Evolutionary conservation across 2,888 invertebrate genomes (phyloP).

Genomic region (Melanostoma scalare): DNA sequence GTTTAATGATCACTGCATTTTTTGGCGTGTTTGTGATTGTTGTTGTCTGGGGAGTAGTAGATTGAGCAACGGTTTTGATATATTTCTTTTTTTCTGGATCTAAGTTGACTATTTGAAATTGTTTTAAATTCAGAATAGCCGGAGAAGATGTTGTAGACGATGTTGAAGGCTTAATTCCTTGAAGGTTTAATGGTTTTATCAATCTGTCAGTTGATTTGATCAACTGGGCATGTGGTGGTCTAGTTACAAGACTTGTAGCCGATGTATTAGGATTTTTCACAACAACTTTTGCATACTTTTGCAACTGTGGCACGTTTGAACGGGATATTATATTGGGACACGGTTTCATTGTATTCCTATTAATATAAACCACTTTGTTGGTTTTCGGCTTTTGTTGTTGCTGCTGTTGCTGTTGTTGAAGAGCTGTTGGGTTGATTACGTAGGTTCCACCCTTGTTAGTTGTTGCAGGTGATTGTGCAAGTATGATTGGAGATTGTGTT

Average conservation of each 20-base stretch:
- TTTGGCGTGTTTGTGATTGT: constrained; percentile 48
- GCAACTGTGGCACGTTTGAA: constrained; percentile 74
- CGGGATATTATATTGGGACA: constrained; percentile 78
- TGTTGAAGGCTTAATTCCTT: constrained; percentile 69
- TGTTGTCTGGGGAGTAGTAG: background rate
- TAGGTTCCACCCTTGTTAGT: constrained; percentile 74
- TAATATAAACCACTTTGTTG: constrained; percentile 81
- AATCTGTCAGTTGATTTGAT: constrained; percentile 54
- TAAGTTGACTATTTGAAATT: constrained; percentile 75
- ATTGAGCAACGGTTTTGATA: constrained; percentile 32
- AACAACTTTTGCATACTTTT: constrained; percentile 78
- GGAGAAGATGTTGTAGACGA: constrained; percentile 57
- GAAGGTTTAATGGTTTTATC: constrained; percentile 75
- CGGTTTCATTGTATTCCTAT: constrained; percentile 80
- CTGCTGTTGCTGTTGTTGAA: constrained; percentile 66
- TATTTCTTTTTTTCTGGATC: constrained; percentile 61
- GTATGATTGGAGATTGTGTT: constrained; percentile 54
- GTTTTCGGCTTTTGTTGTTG: constrained; percentile 74
- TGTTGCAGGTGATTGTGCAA: constrained; percentile 34
- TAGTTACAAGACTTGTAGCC: constrained; percentile 73
- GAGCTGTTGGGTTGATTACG: constrained; percentile 77
- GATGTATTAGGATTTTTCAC: constrained; percentile 77
- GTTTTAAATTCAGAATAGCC: constrained; percentile 75
- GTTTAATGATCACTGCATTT: constrained; percentile 77
- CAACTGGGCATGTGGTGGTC: constrained; percentile 51